A percentile compares a stretch with the other conserved stretches of the same genome.
phyloP scores from a whole-genome alignment of 2,797 vertebrate genomes.

The Percopsis omiscomaycus region DNA sequence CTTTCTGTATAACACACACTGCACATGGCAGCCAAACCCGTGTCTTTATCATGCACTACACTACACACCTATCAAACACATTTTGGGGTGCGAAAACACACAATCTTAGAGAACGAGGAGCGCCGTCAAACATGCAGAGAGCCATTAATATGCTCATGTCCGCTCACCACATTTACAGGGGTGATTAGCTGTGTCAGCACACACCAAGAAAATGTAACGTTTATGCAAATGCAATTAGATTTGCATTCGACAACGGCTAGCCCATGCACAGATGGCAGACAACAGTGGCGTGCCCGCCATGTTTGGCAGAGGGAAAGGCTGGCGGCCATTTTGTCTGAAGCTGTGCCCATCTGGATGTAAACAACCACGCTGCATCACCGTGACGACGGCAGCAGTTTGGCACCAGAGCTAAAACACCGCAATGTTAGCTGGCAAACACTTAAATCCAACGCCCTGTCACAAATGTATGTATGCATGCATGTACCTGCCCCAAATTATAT shows the following conservation, averaged over 20 bases:
- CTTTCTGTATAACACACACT: constrained; percentile 51
- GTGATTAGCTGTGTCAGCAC: constrained; percentile 51
- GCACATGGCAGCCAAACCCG: constrained; percentile 67
- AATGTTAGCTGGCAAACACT: neutral
- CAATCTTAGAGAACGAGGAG: constrained; percentile 25
- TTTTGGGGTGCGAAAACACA: constrained; percentile 13
- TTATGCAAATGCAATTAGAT: constrained; percentile 83
- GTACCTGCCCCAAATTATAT: neutral
- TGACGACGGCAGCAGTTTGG: constrained; percentile 61
- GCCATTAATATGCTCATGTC: neutral
- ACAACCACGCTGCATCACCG: constrained; percentile 52
- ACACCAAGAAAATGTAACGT: constrained; percentile 45
- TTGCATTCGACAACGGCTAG: constrained; percentile 72
- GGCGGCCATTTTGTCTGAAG: constrained; percentile 79
- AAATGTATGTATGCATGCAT: constrained; percentile 18
- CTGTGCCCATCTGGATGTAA: constrained; percentile 75
- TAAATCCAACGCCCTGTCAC: constrained; percentile 40
- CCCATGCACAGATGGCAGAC: constrained; percentile 75
- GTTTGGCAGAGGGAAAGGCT: constrained; percentile 73
- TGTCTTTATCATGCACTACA: constrained; percentile 31
- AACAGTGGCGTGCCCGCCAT: constrained; percentile 66
- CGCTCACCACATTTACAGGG: constrained; percentile 16
- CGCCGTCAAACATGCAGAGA: constrained; percentile 4
- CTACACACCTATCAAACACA: constrained; percentile 36
- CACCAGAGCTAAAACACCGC: constrained; percentile 42